phyloP scores from a whole-genome alignment of 2,888 invertebrate genomes.

The Mactromeris polynyma region DNA sequence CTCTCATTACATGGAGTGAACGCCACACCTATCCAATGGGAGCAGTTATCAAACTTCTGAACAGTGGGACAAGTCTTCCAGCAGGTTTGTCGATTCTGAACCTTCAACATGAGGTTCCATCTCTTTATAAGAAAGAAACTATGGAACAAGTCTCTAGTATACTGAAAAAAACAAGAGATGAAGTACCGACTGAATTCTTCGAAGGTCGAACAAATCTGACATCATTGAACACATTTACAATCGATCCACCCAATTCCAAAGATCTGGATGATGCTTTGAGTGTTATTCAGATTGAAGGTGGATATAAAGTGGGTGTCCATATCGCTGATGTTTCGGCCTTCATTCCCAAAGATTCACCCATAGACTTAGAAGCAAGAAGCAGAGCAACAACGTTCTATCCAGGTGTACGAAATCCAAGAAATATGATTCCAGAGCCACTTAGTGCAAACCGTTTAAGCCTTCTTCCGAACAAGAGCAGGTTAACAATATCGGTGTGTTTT shows the following conservation, averaged over 20 bases:
- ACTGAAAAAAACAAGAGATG: slow-evolving; percentile 31
- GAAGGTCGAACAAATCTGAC: slow-evolving; percentile 61
- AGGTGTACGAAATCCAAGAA: slow-evolving; percentile 48
- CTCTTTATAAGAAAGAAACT: slow-evolving; percentile 51
- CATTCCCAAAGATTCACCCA: slow-evolving; percentile 63
- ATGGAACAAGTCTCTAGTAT: slow-evolving; percentile 49
- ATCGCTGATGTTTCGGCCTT: slow-evolving; percentile 76
- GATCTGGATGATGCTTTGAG: slow-evolving; percentile 78
- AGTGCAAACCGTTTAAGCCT: slow-evolving; percentile 74
- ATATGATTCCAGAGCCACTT: slow-evolving; percentile 79
- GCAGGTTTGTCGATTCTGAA: slow-evolving; percentile 61
- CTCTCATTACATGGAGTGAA: slow-evolving; percentile 68
- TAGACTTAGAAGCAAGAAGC: slow-evolving; percentile 74
- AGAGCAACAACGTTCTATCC: slow-evolving; percentile 72
- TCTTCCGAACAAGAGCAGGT: slow-evolving; percentile 65
- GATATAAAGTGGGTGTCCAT: slow-evolving; percentile 72
- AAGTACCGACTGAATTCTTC: neutral
- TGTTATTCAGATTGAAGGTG: slow-evolving; percentile 46
- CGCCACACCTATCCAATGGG: slow-evolving; percentile 72
- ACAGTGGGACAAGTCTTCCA: slow-evolving; percentile 50
- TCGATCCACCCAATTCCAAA: slow-evolving; percentile 71
- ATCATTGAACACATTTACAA: slow-evolving; percentile 68
- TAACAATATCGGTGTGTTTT: slow-evolving; percentile 76
- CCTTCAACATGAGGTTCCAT: slow-evolving; percentile 67
- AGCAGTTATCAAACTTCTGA: slow-evolving; percentile 70